Conservation (phyloP, 2,888 invertebrate species). For the Drosophila prostipennis region DNA sequence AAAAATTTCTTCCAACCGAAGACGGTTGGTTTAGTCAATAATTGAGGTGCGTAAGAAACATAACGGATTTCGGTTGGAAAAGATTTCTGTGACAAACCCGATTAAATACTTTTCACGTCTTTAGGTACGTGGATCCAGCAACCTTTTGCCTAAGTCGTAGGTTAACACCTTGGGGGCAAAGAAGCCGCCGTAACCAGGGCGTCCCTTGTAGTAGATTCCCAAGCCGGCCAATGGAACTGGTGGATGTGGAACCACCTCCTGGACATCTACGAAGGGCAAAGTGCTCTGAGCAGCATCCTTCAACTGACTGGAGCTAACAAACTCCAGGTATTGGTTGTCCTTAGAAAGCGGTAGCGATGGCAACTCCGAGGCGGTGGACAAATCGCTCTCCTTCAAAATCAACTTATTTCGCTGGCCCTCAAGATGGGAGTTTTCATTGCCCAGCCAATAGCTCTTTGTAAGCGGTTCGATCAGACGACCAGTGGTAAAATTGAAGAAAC, state of each 20-base stretch:
- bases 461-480: slow-evolving; percentile 87
- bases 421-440: slow-evolving; percentile 90
- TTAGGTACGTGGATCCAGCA: not conserved
- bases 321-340: slow-evolving; percentile 89
- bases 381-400: slow-evolving; percentile 86
- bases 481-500: slow-evolving; percentile 91
- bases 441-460: slow-evolving; percentile 89
- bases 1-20: too few species aligned
- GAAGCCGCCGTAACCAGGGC: slow-evolving; percentile 89
- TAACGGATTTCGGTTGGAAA: too few species aligned
- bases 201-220: slow-evolving; percentile 91
- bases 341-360: slow-evolving; percentile 86
- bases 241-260: slow-evolving; percentile 88
- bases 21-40: too few species aligned
- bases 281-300: slow-evolving; percentile 93
- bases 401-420: slow-evolving; percentile 85
- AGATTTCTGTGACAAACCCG: too few species aligned
- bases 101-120: not conserved
- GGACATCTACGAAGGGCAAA: slow-evolving; percentile 92
- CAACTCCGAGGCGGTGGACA: slow-evolving; percentile 86
- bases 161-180: slow-evolving; percentile 90
- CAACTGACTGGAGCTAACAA: slow-evolving; percentile 88
- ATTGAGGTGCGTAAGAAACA: too few species aligned
- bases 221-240: slow-evolving; percentile 90
- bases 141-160: slow-evolving; percentile 85